Base-by-base conservation (phyloP, 1,140 invertebrate genomes). In the Dreissena polymorpha region DNA sequence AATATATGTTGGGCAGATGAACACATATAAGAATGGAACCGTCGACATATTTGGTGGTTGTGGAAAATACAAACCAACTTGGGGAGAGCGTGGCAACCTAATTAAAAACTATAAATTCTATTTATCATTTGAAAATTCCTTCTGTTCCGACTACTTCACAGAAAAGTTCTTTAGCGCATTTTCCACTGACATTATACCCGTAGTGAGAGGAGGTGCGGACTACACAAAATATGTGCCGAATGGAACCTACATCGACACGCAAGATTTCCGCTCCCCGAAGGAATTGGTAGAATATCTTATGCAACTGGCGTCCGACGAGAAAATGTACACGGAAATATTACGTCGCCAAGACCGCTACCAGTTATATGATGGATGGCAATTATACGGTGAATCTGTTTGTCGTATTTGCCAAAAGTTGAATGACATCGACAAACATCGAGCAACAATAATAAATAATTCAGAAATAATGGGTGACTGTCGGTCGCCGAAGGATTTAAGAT, bases 61-160 rank as follows among this genome's bases (percentile, higher is more conserved):
- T 39, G 39, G 39, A 5, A 39, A 39, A 39, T 39, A 39, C 39
- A 39, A 39, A 39, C 39, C 39, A 39, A 39, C 39, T 39, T 39
- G 39, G 39, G 8, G 3, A 39, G 39, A 39, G 39, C 39, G 39
- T 39, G 39, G 8, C 39, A 8, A 39, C 39, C 2, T 39, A 2
- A 39, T 39, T 21, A 39, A 39, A 39, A 39, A 73, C n/a, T 88
- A 88, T 68, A 88, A 88, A 51, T 88, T 88, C 79, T 93, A 93
- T 70, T 69, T 93, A 12, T 72, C 92, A 16, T 93, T 93, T 79
- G 93, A 93, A 93, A 99, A 99, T 93, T 98, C 97, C 0, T 98
- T 99, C 90, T 99, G 98, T 92, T 95, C 95, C 69, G 97, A 99
- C 92, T 99, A 99, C 91, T 97, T 99, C 65, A 98, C 98, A 0